Evolutionary conservation across 1,140 invertebrate species (phyloP).

Genomic region (Drosophila nigromelanica): DNA sequence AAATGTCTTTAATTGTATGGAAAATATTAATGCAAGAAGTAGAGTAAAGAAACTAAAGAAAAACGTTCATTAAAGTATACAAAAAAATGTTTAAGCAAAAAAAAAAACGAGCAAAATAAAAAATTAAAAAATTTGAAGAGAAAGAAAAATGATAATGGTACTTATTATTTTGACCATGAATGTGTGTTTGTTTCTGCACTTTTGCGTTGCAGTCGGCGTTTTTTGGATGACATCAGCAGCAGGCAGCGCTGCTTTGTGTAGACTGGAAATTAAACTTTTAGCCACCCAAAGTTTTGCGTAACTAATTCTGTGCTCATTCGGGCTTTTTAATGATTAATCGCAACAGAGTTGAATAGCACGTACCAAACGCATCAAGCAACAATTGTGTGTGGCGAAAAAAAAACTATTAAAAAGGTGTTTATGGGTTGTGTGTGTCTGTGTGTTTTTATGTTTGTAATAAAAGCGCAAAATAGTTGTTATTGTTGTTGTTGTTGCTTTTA

Average conservation of each 20-base stretch:
- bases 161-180: constrained; percentile 9
- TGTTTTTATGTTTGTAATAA: constrained; percentile 64
- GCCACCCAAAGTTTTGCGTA: constrained; percentile 47
- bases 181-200: constrained; percentile 7
- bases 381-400: constrained; percentile 36
- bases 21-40: no score
- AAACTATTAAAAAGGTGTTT: constrained; percentile 58
- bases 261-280: constrained; percentile 23
- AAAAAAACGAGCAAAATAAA: no score
- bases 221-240: constrained; percentile 35
- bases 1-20: no score
- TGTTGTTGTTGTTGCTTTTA: constrained; percentile 32
- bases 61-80: no score
- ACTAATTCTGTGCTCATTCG: constrained; percentile 46
- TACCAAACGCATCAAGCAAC: constrained; percentile 44
- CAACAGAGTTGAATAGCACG: constrained; percentile 46
- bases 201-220: constrained; percentile 6
- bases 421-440: constrained; percentile 44
- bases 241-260: not conserved
- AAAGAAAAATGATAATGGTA: no score
- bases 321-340: constrained; percentile 48
- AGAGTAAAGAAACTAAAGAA: no score
- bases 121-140: no score
- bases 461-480: constrained; percentile 41
- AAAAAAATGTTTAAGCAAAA: no score